A percentile compares a stretch with the other conserved stretches of the same genome.
Evolutionary conservation across 2,113 vertebrate genomes (phyloP).

Genomic region (Cromileptes altivelis): DNA sequence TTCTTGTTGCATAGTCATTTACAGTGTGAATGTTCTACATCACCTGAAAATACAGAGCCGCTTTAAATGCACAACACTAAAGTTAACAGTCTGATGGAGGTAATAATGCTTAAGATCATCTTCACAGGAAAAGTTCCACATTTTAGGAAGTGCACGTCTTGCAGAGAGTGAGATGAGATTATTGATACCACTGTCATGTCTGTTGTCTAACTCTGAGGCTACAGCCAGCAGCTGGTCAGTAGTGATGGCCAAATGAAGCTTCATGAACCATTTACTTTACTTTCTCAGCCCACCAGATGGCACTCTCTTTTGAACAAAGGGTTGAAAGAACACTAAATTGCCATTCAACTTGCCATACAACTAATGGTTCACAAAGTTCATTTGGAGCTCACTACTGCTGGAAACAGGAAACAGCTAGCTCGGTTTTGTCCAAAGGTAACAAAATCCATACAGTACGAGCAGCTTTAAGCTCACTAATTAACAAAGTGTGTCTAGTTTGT

Average conservation of each 20-base stretch:
- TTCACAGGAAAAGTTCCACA: slow-evolving; percentile 18
- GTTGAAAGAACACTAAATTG: too few species aligned
- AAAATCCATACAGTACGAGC: background rate
- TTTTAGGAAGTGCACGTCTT: slow-evolving; percentile 19
- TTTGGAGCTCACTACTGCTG: too few species aligned
- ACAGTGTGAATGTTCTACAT: slow-evolving; percentile 45
- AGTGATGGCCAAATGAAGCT: too few species aligned
- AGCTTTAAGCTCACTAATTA: background rate
- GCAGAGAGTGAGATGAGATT: background rate
- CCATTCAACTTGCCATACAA: too few species aligned
- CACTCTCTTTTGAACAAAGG: too few species aligned
- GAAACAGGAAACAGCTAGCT: background rate
- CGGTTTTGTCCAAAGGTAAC: background rate
- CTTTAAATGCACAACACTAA: slow-evolving; percentile 38
- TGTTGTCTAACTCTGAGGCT: background rate
- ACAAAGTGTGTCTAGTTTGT: background rate
- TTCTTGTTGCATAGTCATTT: slow-evolving; percentile 51
- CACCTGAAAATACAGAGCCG: slow-evolving; percentile 33
- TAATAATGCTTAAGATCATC: slow-evolving; percentile 4
- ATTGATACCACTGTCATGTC: background rate
- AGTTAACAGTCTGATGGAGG: slow-evolving; percentile 19
- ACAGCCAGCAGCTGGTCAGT: background rate
- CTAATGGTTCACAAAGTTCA: too few species aligned
- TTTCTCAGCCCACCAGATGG: too few species aligned
- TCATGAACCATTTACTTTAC: too few species aligned